Evolutionary conservation across 35 echinoderm and acorn worm genomes (phyloP), one percentile per base, ranked within the genome.

Genomic region (Lytechinus pictus): DNA sequence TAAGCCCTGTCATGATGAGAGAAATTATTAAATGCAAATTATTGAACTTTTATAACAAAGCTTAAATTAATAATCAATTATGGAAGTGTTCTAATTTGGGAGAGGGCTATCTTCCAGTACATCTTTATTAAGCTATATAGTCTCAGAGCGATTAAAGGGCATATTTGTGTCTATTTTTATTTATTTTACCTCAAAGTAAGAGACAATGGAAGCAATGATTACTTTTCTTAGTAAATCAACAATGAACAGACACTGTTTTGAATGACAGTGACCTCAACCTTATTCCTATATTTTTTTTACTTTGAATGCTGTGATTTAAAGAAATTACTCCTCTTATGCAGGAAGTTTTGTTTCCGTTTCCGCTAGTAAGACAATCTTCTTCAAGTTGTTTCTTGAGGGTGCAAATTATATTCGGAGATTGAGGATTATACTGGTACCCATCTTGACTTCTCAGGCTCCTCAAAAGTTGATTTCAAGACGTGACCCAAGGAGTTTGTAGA

Each of bases 291-390:
- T 79, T 24, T 79, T 24, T 79, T 79, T 79, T 6, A 79, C 66
- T 79, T 24, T 0, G 3, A 14, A 14, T n/a, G 66, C 16, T 5
- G 21, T 24, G 19, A 79, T 79, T 79, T 79, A 8, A 79, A 79
- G 66, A 14, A 79, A 79, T 79, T 79, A 79, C 66, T n/a, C 19
- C 66, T 24, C 21, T 24, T 79, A 79, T 16, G 21, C 66, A 79
- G 66, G 66, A 79, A 79, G 66, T 79, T 79, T 79, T 79, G 66
- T 79, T 79, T 79, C 57, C 57, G 57, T 60, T 60, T 60, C 66
- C 66, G 66, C 66, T 79, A 4, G 66, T 79, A 79, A 79, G 66
- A 79, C 66, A 79, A 79, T 79, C 66, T 79, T 79, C 66, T 24
- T 79, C 66, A n/a, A 79, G 66, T 79, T 79, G 4, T 79, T 79